Evolutionary conservation across 2,797 vertebrate species (phyloP), one percentile per base, ranked within the genome.

Genomic region (Cryptoblepharus egeriae): DNA sequence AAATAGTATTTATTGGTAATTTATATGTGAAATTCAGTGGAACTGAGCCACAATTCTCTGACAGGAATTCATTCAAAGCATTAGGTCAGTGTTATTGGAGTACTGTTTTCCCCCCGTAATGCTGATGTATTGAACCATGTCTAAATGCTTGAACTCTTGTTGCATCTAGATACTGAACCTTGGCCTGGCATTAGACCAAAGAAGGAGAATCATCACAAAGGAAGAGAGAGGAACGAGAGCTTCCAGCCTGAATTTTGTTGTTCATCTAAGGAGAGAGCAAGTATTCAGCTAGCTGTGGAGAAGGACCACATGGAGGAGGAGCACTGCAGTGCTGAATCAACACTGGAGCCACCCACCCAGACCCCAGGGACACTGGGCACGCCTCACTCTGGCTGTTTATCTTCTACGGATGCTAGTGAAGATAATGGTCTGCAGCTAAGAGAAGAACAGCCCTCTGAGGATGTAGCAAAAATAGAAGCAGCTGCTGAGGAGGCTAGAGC

Each of bases 291-390:
- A 83, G 77, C 91, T 91, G 87, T 90, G 37, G 88, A 88, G 32
- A 88, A 88, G 87, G 82, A 82, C 92, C 94, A 88, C 92, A 85
- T 69, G 88, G 94, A 93, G 94, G 94, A 95, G 94, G 95, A 86
- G 82, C 88, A 63, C 77, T 30, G 89, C 94, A 87, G 84, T 63
- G 28, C 86, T 61, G 90, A 77, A 72, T 88, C 91, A 68, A 70
- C 85, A 0, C 15, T 80, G 86, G 84, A 93, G 90, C 89, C 89
- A 89, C 94, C 92, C 93, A 92, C 92, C 93, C 95, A 87, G 93
- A 90, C 95, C 91, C 84, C 90, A 32, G 92, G 88, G 88, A 91
- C 92, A 61, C 89, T 90, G 16, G 93, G 95, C 91, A 81, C 87
- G 88, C 88, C 93, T 80, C 82, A 77, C 73, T 85, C 83, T 4